phyloP scores from a whole-genome alignment of 2,888 invertebrate genomes.

The Bombyx huttoni region DNA sequence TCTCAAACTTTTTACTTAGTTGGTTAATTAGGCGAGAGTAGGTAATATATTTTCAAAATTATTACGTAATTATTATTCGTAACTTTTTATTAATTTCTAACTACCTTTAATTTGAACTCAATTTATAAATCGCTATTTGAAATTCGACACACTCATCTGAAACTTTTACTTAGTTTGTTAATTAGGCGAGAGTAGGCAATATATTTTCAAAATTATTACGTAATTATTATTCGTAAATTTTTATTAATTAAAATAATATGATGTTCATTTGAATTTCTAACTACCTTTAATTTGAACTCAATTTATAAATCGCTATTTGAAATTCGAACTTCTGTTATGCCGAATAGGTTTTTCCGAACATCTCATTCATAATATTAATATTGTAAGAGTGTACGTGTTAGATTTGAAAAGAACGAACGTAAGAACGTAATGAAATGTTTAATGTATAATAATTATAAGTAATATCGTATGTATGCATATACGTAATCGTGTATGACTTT shows the following conservation, averaged over 20 bases:
- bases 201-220: neutral
- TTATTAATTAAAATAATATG: too few relatives aligned
- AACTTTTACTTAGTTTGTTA: neutral
- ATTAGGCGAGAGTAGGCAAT: neutral
- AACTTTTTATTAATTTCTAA: too few relatives aligned
- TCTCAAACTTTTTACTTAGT: neutral
- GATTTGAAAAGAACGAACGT: neutral
- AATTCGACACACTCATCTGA: conserved; percentile 6
- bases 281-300: too few relatives aligned
- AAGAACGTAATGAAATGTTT: neutral
- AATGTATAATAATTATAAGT: neutral
- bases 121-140: too few relatives aligned
- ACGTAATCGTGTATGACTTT: neutral
- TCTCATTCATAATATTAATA: neutral
- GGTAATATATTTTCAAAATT: neutral
- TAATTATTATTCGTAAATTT: too few relatives aligned
- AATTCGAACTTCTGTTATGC: too few relatives aligned
- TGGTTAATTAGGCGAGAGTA: neutral
- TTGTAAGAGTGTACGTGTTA: neutral
- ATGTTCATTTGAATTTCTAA: too few relatives aligned
- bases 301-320: too few relatives aligned
- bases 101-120: too few relatives aligned
- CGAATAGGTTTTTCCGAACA: neutral
- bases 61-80: neutral
- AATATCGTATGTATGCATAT: neutral